phyloP scores from a whole-genome alignment of 2,113 vertebrate species.

The Pelecanus crispus region DNA sequence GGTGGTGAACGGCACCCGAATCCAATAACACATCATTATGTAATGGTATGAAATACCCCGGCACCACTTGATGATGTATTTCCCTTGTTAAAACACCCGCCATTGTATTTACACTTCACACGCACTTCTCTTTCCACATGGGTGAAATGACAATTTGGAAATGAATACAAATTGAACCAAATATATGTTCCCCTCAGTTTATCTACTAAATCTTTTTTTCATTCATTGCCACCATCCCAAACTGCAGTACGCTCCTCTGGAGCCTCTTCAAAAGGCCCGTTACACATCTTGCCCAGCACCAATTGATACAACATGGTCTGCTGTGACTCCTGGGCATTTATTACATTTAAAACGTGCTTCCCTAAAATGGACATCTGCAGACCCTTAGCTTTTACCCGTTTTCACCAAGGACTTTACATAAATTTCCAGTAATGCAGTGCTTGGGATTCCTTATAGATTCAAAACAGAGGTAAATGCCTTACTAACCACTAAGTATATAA shows the following conservation, averaged over 20 bases:
- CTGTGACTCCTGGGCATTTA: background rate
- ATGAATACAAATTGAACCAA: background rate
- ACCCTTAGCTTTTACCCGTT: background rate
- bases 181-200: background rate
- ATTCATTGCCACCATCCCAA: background rate
- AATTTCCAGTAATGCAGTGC: constrained; percentile 10
- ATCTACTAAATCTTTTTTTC: background rate
- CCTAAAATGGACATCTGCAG: background rate
- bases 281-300: background rate
- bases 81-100: background rate
- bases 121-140: background rate
- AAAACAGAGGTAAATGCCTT: constrained; percentile 13
- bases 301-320: background rate
- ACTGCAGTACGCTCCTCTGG: rapidly evolving
- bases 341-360: background rate
- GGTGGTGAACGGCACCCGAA: background rate
- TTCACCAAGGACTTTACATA: background rate
- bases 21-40: background rate
- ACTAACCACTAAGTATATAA: constrained; percentile 46
- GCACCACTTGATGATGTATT: background rate
- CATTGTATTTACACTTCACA: background rate
- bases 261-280: background rate
- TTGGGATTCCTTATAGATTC: background rate
- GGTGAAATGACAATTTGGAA: background rate
- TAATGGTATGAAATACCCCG: background rate